These are phyloP conservation scores for Bombus waltoni DNA, from an alignment of 1,140 invertebrate genomes.

Conservation along the genomic window DNA sequence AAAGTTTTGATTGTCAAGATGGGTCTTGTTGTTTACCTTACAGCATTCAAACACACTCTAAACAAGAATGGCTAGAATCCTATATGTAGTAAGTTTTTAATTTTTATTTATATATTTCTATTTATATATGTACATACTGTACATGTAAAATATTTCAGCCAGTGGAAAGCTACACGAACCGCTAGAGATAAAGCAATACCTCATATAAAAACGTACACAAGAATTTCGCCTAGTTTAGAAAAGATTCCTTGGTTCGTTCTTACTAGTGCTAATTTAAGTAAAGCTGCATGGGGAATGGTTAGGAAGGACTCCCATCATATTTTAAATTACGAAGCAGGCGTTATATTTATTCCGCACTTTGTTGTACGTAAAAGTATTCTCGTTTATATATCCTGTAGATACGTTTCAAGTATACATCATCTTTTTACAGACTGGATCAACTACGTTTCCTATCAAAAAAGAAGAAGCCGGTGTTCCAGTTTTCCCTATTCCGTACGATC, in stretches of 20 bases:
- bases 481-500: slow-evolving; percentile 91
- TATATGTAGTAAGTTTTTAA: slow-evolving; percentile 89
- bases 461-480: slow-evolving; percentile 78
- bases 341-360: slow-evolving; percentile 93
- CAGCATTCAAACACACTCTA: slow-evolving; percentile 88
- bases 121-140: neutral
- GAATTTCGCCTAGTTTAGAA: slow-evolving; percentile 87
- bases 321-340: slow-evolving; percentile 95
- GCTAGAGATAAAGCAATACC: slow-evolving; percentile 92
- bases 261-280: slow-evolving; percentile 97
- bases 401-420: neutral
- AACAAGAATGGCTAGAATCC: slow-evolving; percentile 92
- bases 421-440: slow-evolving; percentile 75
- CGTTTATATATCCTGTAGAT: slow-evolving; percentile 55
- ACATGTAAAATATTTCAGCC: slow-evolving; percentile 83
- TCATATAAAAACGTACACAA: slow-evolving; percentile 96
- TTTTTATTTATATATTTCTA: neutral
- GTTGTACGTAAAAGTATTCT: slow-evolving; percentile 86
- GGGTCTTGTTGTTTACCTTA: slow-evolving; percentile 97
- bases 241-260: slow-evolving; percentile 91
- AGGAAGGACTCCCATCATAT: slow-evolving; percentile 87
- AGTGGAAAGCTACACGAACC: slow-evolving; percentile 90
- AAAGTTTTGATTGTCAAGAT: slow-evolving; percentile 91
- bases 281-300: slow-evolving; percentile 95
- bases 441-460: slow-evolving; percentile 78